Conservation (phyloP, 2,888 invertebrate species). For the Synanthedon tipuliformis region DNA sequence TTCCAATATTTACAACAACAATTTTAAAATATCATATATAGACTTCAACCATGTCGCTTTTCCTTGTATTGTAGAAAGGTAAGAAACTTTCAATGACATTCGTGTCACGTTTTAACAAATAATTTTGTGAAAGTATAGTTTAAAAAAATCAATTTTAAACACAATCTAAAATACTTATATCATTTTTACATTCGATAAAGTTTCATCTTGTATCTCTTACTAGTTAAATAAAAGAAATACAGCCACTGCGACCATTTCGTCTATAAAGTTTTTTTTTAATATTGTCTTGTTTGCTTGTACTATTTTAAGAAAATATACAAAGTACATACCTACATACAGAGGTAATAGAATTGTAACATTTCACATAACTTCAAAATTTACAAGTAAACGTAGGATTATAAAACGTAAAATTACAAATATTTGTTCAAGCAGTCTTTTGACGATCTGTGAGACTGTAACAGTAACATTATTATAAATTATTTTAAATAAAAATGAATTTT, state of each 20-base stretch:
- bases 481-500: not conserved
- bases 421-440: conserved; percentile 45
- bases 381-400: not conserved
- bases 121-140: too few species aligned
- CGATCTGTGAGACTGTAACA: conserved; percentile 9
- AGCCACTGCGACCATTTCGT: not conserved
- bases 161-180: too few species aligned
- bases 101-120: too few species aligned
- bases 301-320: not conserved
- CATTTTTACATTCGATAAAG: too few species aligned
- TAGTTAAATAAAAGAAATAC: too few species aligned
- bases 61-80: too few species aligned
- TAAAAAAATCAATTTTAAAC: too few species aligned
- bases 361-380: not conserved
- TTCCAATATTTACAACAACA: conserved; percentile 56
- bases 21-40: conserved; percentile 30
- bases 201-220: too few species aligned
- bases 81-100: too few species aligned
- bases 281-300: not conserved
- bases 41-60: conserved; percentile 8
- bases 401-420: conserved; percentile 7
- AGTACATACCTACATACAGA: too few species aligned
- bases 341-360: not conserved
- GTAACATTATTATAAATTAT: not conserved
- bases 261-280: not conserved